phyloP scores from a whole-genome alignment of 2,113 vertebrate species.

The Myiopsitta monachus region DNA sequence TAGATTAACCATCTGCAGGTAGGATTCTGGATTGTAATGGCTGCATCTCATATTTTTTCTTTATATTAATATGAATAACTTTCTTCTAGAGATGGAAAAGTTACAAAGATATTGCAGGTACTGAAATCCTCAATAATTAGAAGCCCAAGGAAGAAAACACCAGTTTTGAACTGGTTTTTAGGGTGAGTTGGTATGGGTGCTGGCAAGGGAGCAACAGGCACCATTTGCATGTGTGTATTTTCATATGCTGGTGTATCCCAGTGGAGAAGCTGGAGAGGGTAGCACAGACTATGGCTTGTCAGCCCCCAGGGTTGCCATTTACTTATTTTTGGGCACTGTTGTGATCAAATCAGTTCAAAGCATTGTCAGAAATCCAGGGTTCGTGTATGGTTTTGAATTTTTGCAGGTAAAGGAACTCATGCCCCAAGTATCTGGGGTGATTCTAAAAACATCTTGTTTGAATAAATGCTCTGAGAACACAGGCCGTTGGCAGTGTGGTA shows the following conservation, averaged over 20 bases:
- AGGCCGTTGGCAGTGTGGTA: background rate
- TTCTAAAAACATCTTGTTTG: background rate
- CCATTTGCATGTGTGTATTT: background rate
- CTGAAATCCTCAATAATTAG: background rate
- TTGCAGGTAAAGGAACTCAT: background rate
- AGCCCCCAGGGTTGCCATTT: background rate
- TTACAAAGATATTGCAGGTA: background rate
- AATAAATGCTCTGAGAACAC: constrained; percentile 7
- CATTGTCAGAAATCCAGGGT: background rate
- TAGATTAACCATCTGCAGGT: background rate
- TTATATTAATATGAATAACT: background rate
- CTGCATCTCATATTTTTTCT: background rate
- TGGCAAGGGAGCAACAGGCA: background rate
- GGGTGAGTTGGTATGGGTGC: accelerated
- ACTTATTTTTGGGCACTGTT: background rate
- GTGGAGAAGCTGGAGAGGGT: background rate
- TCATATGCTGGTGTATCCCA: accelerated
- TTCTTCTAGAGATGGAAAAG: background rate
- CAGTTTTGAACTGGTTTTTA: background rate
- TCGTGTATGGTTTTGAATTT: background rate
- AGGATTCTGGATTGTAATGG: background rate
- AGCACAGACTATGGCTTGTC: background rate
- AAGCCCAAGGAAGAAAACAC: background rate
- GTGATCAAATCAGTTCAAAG: background rate
- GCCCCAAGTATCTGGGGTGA: background rate